Evolutionary conservation across 2,797 vertebrate genomes (phyloP), one percentile per base, ranked within the genome.

Genomic region (Enteromius thamalakanensis): DNA sequence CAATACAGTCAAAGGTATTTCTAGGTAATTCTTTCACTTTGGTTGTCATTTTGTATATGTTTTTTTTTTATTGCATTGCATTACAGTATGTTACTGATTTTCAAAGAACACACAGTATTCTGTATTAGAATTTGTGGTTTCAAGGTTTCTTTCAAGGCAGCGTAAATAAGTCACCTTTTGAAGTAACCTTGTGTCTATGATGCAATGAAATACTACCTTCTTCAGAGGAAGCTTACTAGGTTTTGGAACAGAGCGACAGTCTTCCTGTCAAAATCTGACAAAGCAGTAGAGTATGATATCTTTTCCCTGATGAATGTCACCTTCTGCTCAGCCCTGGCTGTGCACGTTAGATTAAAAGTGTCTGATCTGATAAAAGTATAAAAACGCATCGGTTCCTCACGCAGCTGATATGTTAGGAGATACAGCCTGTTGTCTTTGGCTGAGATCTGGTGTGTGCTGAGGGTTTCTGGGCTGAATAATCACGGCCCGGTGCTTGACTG

Each of bases 341-440:
- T 42, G 82, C 83, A 75, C 55, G 45, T 91, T 90, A 90, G 89
- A 92, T 91, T 89, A 90, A 92, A 87, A 84, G 89, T 87, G 91
- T 94, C 91, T 91, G 82, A 91, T 91, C 85, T 86, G 91, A 94
- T 92, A 87, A 64, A 90, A 88, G 72, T 81, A 86, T 84, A 87
- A 83, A 85, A 87, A 90, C 79, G 81, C 80, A 87, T 83, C 40
- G 78, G 87, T 83, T 91, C 71, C 92, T 87, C 83, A 88, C 80
- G 81, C 86, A 84, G 64, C 88, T 88, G 88, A 92, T 89, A 90
- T 86, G 89, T 93, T 92, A 88, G 89, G 88, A 93, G 92, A 93
- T 92, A 91, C 82, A 71, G 89, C 89, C 78, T 88, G 92, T 92
- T 91, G 89, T 84, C 83, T 92, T 92, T 93, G 88, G 90, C 88